phyloP scores from a whole-genome alignment of 1,140 invertebrate genomes.

The Linepithema humile region DNA sequence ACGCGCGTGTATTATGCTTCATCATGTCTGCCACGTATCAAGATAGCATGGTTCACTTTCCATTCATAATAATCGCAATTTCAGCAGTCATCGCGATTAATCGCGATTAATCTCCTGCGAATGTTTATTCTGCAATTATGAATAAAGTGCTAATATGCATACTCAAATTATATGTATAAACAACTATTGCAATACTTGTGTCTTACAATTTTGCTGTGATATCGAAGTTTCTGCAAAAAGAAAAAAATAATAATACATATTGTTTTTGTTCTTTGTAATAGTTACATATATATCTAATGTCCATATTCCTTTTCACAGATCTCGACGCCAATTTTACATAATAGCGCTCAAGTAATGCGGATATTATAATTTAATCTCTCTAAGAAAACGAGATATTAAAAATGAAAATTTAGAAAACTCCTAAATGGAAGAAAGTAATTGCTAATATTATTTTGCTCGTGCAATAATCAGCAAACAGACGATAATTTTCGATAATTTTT shows the following conservation, averaged over 20 bases:
- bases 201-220: background rate
- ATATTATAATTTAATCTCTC: no score
- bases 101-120: background rate
- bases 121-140: background rate
- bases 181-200: background rate
- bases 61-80: background rate
- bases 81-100: background rate
- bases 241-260: background rate
- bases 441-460: no score
- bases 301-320: no score
- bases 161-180: background rate
- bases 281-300: no score
- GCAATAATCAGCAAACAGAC: no score
- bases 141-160: background rate
- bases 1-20: slow-evolving; percentile 27
- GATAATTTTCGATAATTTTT: no score
- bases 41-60: background rate
- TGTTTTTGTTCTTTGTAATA: no score
- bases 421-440: no score
- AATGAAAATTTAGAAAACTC: no score
- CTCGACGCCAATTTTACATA: no score
- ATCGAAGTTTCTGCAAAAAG: background rate
- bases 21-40: slow-evolving; percentile 1
- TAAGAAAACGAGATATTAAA: no score
- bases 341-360: no score